phyloP scores from a whole-genome alignment of 2,797 vertebrate genomes.

The Lutra lutra region DNA sequence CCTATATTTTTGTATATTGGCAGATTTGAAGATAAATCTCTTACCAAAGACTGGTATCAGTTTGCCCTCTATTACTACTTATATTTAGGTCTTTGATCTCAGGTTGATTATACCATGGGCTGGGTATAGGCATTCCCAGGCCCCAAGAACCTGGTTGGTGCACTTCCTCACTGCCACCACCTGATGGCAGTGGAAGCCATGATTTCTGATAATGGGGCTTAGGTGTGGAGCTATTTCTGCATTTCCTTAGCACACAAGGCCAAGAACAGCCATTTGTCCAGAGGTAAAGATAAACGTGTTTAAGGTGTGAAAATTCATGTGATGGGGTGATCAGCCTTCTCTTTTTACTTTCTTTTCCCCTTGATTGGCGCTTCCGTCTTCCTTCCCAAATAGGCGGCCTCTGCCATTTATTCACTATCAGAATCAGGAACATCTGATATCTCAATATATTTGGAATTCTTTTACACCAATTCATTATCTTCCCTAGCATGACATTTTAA shows the following conservation, averaged over 20 bases:
- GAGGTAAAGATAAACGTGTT: conserved; percentile 64
- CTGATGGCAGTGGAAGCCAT: conserved; percentile 71
- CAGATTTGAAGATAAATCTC: neutral
- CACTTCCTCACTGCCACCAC: conserved; percentile 53
- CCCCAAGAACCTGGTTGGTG: conserved; percentile 28
- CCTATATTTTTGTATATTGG: neutral
- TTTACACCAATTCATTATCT: conserved; percentile 54
- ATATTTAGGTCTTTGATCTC: conserved; percentile 61
- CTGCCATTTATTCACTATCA: conserved; percentile 4
- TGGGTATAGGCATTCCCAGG: conserved; percentile 44
- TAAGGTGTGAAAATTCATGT: conserved; percentile 53
- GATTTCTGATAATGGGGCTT: conserved; percentile 50
- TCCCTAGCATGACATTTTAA: neutral
- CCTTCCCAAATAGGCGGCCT: neutral
- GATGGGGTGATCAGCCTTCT: neutral
- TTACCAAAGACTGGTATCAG: neutral
- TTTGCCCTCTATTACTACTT: conserved; percentile 27
- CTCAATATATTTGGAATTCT: conserved; percentile 50
- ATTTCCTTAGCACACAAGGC: conserved; percentile 57
- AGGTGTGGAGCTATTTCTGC: conserved; percentile 63
- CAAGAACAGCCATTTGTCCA: conserved; percentile 68
- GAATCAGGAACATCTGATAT: conserved; percentile 11
- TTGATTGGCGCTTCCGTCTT: neutral
- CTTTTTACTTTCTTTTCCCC: neutral
- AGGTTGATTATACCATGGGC: conserved; percentile 9